Base-by-base conservation (phyloP, 2,888 invertebrate genomes). In the Mongoloraphidia duomilia region DNA sequence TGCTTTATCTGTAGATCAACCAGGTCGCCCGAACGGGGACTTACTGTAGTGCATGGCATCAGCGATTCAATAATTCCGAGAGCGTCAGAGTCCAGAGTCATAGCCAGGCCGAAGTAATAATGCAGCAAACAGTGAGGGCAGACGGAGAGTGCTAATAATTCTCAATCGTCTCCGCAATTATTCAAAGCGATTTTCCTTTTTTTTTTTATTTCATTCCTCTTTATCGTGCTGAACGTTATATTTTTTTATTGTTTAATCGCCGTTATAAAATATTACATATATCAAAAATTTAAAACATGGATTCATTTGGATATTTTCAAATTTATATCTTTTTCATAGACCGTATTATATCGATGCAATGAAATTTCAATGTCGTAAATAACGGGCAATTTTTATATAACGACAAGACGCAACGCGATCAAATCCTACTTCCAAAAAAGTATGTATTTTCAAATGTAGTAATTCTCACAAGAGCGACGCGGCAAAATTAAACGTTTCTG, bases 41-140 rank as follows among this genome's bases (percentile, higher is more conserved):
- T 17, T 43, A 33, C 11, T 33, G 33, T 11, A 26, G 12, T 11
- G 26, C 34, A 12, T 26, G 34, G 6, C 43, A 43, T 33, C 9
- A 10, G 13, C 26, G n/a, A 37, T 26, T 46, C 26, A 14, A n/a
- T 46, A 17, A 37, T 35, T 43, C 36, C 42, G 43, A 41, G 49
- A 47, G 37, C 46, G 13, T 66, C 66, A 62, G 64, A 65, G 68
- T 68, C 69, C 64, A 65, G 60, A 58, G 63, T 65, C 67, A 62
- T 67, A 62, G 69, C 69, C 67, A 67, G 67, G 69, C 66, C 67
- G 61, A 59, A 56, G 52, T 52, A 54, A 56, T 62, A 65, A 68
- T 68, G 67, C 67, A 68, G 68, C 68, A 68, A 68, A 66, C 65
- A 67, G 67, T 67, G 67, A 67, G 66, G 63, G 66, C 66, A 67